phyloP scores from a whole-genome alignment of 2,113 vertebrate genomes.

The Paramisgurnus dabryanus region DNA sequence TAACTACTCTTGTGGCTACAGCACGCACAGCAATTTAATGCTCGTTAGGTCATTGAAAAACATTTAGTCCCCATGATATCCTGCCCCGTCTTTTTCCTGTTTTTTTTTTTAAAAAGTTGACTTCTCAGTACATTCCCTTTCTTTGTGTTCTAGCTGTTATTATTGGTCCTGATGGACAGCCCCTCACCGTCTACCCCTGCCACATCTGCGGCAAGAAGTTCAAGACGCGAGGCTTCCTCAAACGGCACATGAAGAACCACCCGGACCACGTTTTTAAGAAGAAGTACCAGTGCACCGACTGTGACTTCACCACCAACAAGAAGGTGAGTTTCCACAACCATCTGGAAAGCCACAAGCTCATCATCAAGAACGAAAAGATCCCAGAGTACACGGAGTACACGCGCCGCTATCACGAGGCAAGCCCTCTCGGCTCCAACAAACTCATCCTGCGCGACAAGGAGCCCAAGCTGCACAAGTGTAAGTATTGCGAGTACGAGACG shows the following conservation, averaged over 20 bases:
- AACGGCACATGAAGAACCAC: constrained; percentile 99
- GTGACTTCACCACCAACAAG: constrained; percentile 99
- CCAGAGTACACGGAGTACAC: constrained; percentile 92
- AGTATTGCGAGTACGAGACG: constrained; percentile 97
- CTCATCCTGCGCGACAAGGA: constrained; percentile 96
- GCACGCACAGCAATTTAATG: no score
- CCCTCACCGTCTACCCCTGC: constrained; percentile 97
- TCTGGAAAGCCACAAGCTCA: constrained; percentile 97
- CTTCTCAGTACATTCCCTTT: constrained; percentile 8
- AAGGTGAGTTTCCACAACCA: constrained; percentile 99
- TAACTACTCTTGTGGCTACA: no score
- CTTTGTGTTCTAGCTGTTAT: constrained; percentile 86
- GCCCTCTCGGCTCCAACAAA: constrained; percentile 94
- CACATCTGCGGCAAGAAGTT: constrained; percentile 99
- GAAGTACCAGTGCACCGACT: constrained; percentile 99
- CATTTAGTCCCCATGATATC: no score
- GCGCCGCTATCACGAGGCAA: constrained; percentile 92
- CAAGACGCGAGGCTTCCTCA: constrained; percentile 96
- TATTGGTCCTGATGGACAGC: constrained; percentile 97
- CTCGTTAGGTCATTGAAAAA: no score
- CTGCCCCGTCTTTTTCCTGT: no score
- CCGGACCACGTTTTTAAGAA: constrained; percentile 97
- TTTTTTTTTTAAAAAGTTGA: not conserved
- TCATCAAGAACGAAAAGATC: constrained; percentile 85
- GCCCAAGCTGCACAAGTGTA: constrained; percentile 95